Conservation (phyloP, 2,888 invertebrate species). For the Teinopalpus imperialis region DNA sequence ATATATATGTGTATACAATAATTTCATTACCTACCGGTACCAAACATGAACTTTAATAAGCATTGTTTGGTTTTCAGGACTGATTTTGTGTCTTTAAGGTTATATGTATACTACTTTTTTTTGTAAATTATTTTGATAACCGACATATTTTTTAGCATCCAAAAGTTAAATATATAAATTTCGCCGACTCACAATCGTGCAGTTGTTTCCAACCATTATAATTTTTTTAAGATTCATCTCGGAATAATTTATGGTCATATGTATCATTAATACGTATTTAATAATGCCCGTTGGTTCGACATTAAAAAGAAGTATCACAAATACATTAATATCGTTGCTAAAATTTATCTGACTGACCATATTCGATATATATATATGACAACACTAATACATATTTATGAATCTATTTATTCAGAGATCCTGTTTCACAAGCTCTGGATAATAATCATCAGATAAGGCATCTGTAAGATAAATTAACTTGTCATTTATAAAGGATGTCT, state of each 20-base stretch:
- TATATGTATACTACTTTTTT: too few relatives aligned
- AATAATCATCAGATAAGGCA: conserved; percentile 10
- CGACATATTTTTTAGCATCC: too few relatives aligned
- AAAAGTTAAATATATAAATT: too few relatives aligned
- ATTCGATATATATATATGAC: conserved; percentile 17
- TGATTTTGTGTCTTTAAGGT: too few relatives aligned
- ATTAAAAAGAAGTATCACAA: conserved; percentile 41
- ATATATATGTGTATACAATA: too few relatives aligned
- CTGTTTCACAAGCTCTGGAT: conserved; percentile 15
- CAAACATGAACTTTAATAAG: too few relatives aligned
- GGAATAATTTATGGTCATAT: conserved; percentile 52
- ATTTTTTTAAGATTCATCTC: too few relatives aligned
- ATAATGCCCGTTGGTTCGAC: conserved; percentile 40
- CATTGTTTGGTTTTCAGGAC: too few relatives aligned
- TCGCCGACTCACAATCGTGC: too few relatives aligned
- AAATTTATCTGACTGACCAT: conserved; percentile 13
- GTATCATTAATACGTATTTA: conserved; percentile 58
- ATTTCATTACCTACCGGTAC: too few relatives aligned
- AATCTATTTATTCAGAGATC: conserved; percentile 12
- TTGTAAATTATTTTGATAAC: too few relatives aligned
- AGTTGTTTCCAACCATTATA: too few relatives aligned
- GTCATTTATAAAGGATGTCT: background rate
- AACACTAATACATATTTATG: conserved; percentile 18
- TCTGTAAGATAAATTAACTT: conserved; percentile 4
- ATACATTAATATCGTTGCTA: conserved; percentile 49